phyloP scores from a whole-genome alignment of 2,113 vertebrate genomes.

The Pampusana beccarii region DNA sequence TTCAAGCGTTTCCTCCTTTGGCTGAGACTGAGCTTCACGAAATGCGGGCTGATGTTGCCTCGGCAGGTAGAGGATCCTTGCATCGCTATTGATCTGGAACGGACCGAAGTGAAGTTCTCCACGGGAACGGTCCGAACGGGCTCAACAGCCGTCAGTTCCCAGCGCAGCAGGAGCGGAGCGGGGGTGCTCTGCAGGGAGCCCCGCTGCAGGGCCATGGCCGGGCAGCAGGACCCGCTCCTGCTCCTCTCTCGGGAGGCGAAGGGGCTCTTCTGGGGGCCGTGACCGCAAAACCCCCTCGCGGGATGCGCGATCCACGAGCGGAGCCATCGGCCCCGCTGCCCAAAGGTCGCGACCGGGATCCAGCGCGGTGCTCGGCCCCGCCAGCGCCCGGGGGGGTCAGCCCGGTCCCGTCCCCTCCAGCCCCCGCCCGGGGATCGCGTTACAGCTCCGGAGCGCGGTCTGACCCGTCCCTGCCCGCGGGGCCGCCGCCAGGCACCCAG shows the following conservation, averaged over 20 bases:
- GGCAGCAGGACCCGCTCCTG: background rate
- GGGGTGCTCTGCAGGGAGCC: background rate
- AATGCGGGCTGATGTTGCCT: rapidly evolving
- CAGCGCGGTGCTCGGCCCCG: background rate
- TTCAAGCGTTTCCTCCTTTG: background rate
- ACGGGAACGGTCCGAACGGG: rapidly evolving
- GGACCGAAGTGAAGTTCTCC: rapidly evolving
- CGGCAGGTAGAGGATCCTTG: background rate
- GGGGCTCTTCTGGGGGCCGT: background rate
- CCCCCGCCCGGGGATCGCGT: background rate
- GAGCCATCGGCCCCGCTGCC: background rate
- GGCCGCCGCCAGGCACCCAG: background rate
- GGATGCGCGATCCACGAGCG: background rate
- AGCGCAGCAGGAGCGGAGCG: background rate
- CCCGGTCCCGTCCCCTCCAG: background rate
- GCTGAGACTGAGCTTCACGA: background rate
- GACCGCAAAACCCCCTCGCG: background rate
- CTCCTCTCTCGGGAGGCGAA: background rate
- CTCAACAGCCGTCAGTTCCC: rapidly evolving
- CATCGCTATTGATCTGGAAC: rapidly evolving
- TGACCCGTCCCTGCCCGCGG: background rate
- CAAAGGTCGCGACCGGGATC: background rate
- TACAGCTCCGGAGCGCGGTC: background rate
- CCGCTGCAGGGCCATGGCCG: background rate
- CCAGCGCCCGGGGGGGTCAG: background rate